Evolutionary conservation across 2,797 vertebrate genomes (phyloP).

Genomic region (Cyprinella venusta): DNA sequence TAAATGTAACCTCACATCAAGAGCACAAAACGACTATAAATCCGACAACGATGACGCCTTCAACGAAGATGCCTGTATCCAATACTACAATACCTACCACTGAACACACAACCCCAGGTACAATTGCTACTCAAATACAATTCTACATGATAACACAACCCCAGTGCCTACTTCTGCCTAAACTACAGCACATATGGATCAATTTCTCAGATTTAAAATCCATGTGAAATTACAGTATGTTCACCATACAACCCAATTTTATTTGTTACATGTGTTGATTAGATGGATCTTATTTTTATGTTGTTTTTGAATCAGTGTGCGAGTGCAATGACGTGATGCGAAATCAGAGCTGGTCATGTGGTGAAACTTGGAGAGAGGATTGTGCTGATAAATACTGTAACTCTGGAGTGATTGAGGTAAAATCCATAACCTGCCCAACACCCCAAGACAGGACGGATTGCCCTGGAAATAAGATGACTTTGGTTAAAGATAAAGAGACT

Average conservation of each 20-base stretch:
- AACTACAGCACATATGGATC: not conserved
- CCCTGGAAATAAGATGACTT: conserved; percentile 57
- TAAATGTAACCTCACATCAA: accelerated
- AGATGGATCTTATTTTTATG: not conserved
- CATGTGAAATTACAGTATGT: not conserved
- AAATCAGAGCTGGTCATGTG: conserved; percentile 60
- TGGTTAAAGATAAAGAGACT: conserved; percentile 63
- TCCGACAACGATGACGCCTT: not conserved
- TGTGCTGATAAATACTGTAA: conserved; percentile 67
- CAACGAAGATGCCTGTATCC: not conserved
- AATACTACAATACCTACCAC: conserved; percentile 1
- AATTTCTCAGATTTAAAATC: not conserved
- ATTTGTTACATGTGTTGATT: not conserved
- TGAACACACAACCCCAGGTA: conserved; percentile 22
- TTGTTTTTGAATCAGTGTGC: conserved; percentile 20
- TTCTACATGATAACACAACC: not conserved
- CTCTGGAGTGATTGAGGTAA: conserved; percentile 59
- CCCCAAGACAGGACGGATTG: conserved; percentile 55
- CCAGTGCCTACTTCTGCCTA: not conserved
- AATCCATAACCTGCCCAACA: conserved; percentile 61
- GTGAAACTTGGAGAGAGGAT: conserved; percentile 69
- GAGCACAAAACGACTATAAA: accelerated
- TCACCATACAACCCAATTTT: not conserved
- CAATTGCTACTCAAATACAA: not conserved
- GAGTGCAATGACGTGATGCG: conserved; percentile 61